phyloP scores from a whole-genome alignment of 2,888 invertebrate species.

The Drosophila prolongata region DNA sequence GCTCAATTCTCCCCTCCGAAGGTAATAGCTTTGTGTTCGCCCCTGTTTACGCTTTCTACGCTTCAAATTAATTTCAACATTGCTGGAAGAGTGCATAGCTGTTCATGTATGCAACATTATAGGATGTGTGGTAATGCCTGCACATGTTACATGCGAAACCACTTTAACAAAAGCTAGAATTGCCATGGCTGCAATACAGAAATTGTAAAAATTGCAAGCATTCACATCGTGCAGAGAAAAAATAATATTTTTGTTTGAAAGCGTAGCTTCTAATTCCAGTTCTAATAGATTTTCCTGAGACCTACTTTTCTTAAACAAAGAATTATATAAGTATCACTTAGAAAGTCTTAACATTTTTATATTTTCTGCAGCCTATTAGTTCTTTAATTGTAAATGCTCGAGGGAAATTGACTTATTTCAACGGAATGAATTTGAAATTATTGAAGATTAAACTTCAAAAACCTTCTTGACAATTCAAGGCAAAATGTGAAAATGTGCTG shows the following conservation, averaged over 20 bases:
- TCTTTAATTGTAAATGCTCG: too few relatives aligned
- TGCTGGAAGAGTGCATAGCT: slow-evolving; percentile 1
- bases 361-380: too few relatives aligned
- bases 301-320: too few relatives aligned
- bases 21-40: slow-evolving; percentile 16
- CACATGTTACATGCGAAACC: slow-evolving; percentile 3
- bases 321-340: too few relatives aligned
- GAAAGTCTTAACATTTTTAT: too few relatives aligned
- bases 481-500: slow-evolving; percentile 6
- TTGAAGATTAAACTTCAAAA: neutral
- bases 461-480: neutral
- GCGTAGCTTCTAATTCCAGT: too few relatives aligned
- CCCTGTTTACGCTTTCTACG: slow-evolving; percentile 17
- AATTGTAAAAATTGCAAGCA: neutral
- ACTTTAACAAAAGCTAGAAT: slow-evolving; percentile 1
- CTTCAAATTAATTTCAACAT: slow-evolving; percentile 34
- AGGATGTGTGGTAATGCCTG: neutral
- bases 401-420: too few relatives aligned
- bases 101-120: neutral
- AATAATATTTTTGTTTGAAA: too few relatives aligned
- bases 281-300: too few relatives aligned
- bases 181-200: neutral
- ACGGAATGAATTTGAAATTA: neutral
- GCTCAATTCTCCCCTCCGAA: neutral
- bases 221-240: neutral